Conservation (phyloP, 2,113 vertebrate species). For the Percina caprodes region DNA sequence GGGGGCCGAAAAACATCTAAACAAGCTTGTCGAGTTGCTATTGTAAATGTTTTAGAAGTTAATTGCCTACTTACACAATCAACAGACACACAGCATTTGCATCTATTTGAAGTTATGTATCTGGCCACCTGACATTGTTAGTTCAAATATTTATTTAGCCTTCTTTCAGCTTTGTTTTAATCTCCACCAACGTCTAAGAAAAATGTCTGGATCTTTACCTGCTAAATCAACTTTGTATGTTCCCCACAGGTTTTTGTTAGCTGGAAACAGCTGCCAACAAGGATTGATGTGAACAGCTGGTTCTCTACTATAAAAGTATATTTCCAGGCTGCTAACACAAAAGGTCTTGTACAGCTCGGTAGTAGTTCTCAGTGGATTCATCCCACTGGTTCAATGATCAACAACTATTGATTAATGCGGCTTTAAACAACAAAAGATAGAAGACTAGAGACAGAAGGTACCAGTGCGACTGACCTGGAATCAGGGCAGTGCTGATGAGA, state of each 20-base stretch:
- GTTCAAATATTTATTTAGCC: neutral
- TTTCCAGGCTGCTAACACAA: neutral
- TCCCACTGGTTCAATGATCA: neutral
- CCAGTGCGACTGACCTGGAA: conserved; percentile 78
- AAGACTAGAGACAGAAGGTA: neutral
- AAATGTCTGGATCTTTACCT: neutral
- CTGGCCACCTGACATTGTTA: neutral
- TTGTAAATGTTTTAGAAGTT: neutral
- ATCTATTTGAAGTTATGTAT: neutral
- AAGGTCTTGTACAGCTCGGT: neutral
- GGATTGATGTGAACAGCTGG: neutral
- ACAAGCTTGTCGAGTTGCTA: neutral
- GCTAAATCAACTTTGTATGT: neutral
- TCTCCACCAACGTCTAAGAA: neutral
- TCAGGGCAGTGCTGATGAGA: conserved; percentile 81
- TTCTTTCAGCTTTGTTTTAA: neutral
- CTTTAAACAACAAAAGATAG: neutral
- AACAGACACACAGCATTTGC: neutral
- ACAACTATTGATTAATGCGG: neutral
- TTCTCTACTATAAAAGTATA: neutral
- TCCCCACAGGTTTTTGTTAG: neutral
- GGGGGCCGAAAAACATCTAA: conserved; percentile 1
- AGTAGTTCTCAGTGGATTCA: neutral
- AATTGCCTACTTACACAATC: neutral
- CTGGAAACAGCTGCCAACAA: neutral